Conservation (phyloP, 2,888 invertebrate species). For the Empis stercorea region DNA sequence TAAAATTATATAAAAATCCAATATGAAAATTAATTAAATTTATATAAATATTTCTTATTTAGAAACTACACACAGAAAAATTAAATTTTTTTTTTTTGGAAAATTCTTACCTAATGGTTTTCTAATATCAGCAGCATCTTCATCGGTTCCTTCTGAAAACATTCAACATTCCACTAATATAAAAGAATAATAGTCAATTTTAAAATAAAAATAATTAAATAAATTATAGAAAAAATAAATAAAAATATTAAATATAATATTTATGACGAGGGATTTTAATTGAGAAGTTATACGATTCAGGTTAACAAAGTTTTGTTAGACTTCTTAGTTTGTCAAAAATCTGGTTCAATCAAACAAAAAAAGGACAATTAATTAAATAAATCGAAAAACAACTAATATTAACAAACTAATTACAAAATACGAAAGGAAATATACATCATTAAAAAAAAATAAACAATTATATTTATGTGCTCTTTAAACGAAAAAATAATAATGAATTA, state of each 20-base stretch:
- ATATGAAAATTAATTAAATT: too few relatives aligned
- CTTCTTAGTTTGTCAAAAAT: not conserved
- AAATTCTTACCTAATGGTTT: conserved; percentile 43
- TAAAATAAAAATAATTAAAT: conserved; percentile 9
- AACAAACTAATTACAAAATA: too few relatives aligned
- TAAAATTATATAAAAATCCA: too few relatives aligned
- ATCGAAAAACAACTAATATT: too few relatives aligned
- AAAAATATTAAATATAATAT: conserved; percentile 2
- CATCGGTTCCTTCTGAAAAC: conserved; percentile 22
- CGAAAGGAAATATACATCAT: not conserved
- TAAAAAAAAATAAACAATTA: not conserved
- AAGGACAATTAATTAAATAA: too few relatives aligned
- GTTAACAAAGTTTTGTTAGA: too few relatives aligned
- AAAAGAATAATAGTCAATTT: conserved; percentile 17
- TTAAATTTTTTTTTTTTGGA: not conserved
- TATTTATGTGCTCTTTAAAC: not conserved
- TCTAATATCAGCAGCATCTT: conserved; percentile 37
- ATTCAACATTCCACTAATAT: conserved; percentile 25
- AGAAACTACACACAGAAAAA: not conserved
- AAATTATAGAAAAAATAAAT: conserved; percentile 8
- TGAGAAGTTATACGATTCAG: too few relatives aligned
- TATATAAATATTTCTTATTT: not conserved
- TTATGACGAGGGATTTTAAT: not conserved
- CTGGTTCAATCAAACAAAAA: too few relatives aligned
- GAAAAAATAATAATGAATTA: not conserved